Percentiles rank a stretch among this genome's conserved stretches.
phyloP scores from a whole-genome alignment of 2,113 vertebrate species.

The Silurus glanis region DNA sequence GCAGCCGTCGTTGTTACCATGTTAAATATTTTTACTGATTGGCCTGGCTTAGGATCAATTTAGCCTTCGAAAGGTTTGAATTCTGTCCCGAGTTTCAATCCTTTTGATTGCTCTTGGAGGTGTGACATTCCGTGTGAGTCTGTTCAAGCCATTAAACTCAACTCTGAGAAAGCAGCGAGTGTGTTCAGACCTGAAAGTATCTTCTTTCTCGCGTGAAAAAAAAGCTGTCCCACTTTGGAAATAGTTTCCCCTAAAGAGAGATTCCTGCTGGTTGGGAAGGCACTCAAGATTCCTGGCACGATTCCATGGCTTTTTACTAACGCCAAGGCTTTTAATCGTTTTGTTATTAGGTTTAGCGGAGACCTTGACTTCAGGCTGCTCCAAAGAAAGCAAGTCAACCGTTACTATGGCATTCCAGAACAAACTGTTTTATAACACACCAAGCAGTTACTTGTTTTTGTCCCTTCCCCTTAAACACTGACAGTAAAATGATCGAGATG shows the following conservation, averaged over 20 bases:
- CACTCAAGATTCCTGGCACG: slow-evolving; percentile 90
- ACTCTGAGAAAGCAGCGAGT: background rate
- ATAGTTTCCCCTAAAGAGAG: slow-evolving; percentile 41
- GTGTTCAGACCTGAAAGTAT: slow-evolving; percentile 13
- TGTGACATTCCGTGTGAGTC: background rate
- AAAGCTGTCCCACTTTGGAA: slow-evolving; percentile 18
- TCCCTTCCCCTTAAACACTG: background rate
- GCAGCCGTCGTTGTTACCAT: background rate
- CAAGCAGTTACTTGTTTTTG: slow-evolving; percentile 6
- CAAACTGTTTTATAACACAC: slow-evolving; percentile 63
- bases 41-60: background rate
- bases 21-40: background rate
- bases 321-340: slow-evolving; percentile 82
- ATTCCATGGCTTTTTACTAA: slow-evolving; percentile 78
- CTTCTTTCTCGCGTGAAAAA: background rate
- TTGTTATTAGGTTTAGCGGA: slow-evolving; percentile 82
- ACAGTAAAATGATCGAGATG: background rate
- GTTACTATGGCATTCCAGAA: slow-evolving; percentile 71
- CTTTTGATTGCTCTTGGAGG: background rate
- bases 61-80: background rate
- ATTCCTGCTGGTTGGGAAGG: slow-evolving; percentile 75
- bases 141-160: background rate
- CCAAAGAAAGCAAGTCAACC: slow-evolving; percentile 78
- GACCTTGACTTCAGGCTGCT: slow-evolving; percentile 82
- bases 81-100: background rate